Base-by-base conservation (phyloP, 2,797 vertebrate species). In the Rhinella marina region DNA sequence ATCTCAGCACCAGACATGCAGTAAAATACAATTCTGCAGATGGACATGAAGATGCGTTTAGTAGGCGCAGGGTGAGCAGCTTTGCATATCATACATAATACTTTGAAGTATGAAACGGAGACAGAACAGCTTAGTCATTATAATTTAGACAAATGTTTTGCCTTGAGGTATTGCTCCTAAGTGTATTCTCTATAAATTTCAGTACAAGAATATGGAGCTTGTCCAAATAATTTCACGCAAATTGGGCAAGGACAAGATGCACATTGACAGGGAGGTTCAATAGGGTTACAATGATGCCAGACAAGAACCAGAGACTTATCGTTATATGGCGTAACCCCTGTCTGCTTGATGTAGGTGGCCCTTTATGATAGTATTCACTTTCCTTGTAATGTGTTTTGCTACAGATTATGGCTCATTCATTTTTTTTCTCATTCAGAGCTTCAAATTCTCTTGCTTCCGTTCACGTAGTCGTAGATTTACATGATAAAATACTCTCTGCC, bases 151-250 rank as follows among this genome's bases (percentile, higher is more conserved):
- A 82, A 82, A 52, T 52, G 61, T 68, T 82, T 68, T 4, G 13
- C 61, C 48, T 50, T 27, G 68, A 82, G 80, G 80, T 21, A 68
- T 68, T 14, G 1, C 19, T 1, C 21, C 59, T n/a, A 19, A 82
- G 41, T 66, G 16, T 48, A 50, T 23, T 81, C 56, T 81, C 48
- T 81, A 62, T 62, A 64, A 17, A 48, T 50, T 82, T 82, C 14
- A 82, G 25, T 62, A 82, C 23, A 50, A 62, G n/a, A 82, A 66
- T 82, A 82, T 66, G 61, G 41, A 66, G 32, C 61, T 52, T 82
- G 80, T 82, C 80, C 32, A 66, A 66, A 82, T 66, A 52, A 64
- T 82, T 82, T 62, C 61, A 82, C 41, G 52, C 80, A 66, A 66
- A 82, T 82, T 52, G 61, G 48, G 62, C 41, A 66, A 52, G 14